phyloP scores from a whole-genome alignment of 2,113 vertebrate species.

The Hirundichthys speculiger region DNA sequence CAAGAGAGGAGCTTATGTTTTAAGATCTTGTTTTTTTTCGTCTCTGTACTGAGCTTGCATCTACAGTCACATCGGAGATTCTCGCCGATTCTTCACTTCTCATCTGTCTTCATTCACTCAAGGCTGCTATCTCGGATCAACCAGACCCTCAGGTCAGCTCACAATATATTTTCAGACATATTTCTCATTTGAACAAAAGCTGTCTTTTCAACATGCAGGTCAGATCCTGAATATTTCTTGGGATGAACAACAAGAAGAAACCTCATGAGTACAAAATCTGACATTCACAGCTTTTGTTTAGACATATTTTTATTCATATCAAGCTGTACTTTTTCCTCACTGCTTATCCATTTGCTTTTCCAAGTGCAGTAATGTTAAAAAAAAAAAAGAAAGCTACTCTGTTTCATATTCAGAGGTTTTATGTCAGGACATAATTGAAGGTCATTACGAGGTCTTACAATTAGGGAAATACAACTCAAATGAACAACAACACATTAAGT shows the following conservation, averaged over 20 bases:
- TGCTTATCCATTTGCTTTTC: background rate
- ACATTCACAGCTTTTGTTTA: slow-evolving; percentile 17
- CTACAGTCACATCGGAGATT: slow-evolving; percentile 31
- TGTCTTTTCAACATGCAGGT: slow-evolving; percentile 35
- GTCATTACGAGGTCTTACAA: no score
- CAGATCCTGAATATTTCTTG: slow-evolving; percentile 31
- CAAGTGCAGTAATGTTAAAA: background rate
- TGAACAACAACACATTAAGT: no score
- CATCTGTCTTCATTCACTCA: slow-evolving; percentile 56
- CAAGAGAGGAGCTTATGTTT: slow-evolving; percentile 14
- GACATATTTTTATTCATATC: slow-evolving; percentile 9
- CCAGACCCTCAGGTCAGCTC: slow-evolving; percentile 38
- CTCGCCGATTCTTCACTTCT: slow-evolving; percentile 28
- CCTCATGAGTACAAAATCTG: slow-evolving; percentile 31
- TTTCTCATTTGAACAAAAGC: slow-evolving; percentile 39
- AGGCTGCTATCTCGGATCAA: slow-evolving; percentile 23
- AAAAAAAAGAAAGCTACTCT: no score
- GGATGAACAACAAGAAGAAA: slow-evolving; percentile 22
- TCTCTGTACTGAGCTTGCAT: slow-evolving; percentile 35
- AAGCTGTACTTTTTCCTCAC: slow-evolving; percentile 1
- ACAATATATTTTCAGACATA: slow-evolving; percentile 32
- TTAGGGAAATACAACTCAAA: no score
- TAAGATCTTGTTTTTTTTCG: slow-evolving; percentile 13
- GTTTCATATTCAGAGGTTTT: no score
- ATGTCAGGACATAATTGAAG: no score